These are phyloP conservation scores for Tretioscincus oriximinensis DNA, from an alignment of 2,113 vertebrate species.

Conservation along the genomic window DNA sequence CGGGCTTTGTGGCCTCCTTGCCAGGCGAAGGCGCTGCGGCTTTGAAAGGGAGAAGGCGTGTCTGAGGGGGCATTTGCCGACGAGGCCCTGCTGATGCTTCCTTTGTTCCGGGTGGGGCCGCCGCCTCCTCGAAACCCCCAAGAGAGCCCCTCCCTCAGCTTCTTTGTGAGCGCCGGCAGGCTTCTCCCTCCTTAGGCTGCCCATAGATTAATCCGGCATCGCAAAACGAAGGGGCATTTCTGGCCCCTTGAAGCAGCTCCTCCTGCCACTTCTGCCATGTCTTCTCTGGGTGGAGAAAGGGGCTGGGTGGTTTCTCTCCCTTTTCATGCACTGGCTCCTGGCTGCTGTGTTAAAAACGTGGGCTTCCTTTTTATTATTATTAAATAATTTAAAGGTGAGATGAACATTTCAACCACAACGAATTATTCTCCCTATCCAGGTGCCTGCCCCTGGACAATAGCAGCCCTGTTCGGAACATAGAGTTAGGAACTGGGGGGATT, in stretches of 20 bases:
- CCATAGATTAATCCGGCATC: background rate
- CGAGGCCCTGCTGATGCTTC: background rate
- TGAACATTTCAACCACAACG: background rate
- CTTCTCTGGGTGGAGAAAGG: background rate
- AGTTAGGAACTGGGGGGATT: background rate
- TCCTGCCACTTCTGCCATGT: background rate
- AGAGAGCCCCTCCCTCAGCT: conserved; percentile 8
- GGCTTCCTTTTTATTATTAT: too few relatives aligned
- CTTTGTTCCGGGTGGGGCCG: conserved; percentile 17
- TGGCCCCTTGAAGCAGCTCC: background rate
- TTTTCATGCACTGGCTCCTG: background rate
- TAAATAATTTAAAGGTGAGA: too few relatives aligned
- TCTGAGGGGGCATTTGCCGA: too few relatives aligned
- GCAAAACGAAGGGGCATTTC: background rate
- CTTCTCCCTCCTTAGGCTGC: background rate
- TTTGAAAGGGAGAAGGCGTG: too few relatives aligned
- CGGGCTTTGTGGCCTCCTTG: background rate
- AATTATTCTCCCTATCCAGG: too few relatives aligned
- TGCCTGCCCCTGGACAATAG: background rate
- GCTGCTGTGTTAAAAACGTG: background rate
- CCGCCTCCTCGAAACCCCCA: background rate
- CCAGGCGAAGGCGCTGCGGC: background rate
- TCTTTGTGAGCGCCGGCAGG: background rate
- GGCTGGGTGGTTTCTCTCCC: too few relatives aligned
- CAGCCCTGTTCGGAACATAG: background rate